Conservation (phyloP, 2,113 vertebrate species). For the Zapus hudsonius region DNA sequence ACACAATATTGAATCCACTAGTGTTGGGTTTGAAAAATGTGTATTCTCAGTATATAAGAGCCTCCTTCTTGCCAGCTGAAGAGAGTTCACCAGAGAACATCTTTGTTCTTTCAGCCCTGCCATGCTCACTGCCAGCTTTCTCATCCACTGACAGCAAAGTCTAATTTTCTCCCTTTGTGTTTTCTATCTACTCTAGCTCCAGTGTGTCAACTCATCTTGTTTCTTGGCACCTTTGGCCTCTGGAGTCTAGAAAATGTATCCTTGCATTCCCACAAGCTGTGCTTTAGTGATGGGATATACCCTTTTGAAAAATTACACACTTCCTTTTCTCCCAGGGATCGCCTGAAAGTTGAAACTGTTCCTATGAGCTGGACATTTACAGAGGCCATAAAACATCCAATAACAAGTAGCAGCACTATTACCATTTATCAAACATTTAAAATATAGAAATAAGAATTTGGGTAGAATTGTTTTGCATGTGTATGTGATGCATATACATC, state of each 20-base stretch:
- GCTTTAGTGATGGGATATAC: slow-evolving; percentile 29
- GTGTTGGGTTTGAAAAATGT: slow-evolving; percentile 41
- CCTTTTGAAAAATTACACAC: slow-evolving; percentile 36
- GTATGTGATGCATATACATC: too few species aligned
- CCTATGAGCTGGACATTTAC: slow-evolving; percentile 26
- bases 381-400: slow-evolving; percentile 1
- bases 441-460: neutral
- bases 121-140: slow-evolving; percentile 13
- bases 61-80: neutral
- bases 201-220: slow-evolving; percentile 3
- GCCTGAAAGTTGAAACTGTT: slow-evolving; percentile 19
- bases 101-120: neutral
- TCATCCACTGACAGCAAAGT: slow-evolving; percentile 1
- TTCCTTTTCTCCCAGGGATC: neutral
- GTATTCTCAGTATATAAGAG: slow-evolving; percentile 24
- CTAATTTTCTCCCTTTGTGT: neutral
- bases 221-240: slow-evolving; percentile 14
- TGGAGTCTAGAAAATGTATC: slow-evolving; percentile 10
- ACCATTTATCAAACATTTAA: slow-evolving; percentile 40
- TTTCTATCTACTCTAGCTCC: slow-evolving; percentile 19
- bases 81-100: slow-evolving; percentile 2
- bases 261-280: slow-evolving; percentile 24
- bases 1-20: neutral
- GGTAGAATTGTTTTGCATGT: neutral
- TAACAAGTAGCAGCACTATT: neutral